phyloP scores from a whole-genome alignment of 1,140 invertebrate species.

The Ostrea edulis region DNA sequence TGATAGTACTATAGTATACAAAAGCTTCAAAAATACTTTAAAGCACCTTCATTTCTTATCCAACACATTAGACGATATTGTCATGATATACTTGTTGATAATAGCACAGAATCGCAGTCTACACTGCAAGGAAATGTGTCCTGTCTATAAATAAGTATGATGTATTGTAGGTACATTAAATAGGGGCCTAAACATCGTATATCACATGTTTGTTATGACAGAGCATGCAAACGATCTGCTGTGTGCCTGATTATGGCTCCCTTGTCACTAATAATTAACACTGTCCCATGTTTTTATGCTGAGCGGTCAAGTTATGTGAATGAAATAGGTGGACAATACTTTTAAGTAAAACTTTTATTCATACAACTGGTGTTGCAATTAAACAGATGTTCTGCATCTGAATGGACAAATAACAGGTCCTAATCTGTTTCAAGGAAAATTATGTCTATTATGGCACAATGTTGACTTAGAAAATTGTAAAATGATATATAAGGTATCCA shows the following conservation, averaged over 20 bases:
- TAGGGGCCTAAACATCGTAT: slow-evolving; percentile 2
- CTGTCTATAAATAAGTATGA: slow-evolving; percentile 36
- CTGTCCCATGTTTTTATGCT: slow-evolving; percentile 21
- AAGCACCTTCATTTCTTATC: background rate
- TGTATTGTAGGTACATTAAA: slow-evolving; percentile 1
- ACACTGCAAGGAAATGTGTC: background rate
- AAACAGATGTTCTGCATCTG: background rate
- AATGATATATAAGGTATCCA: too few species aligned
- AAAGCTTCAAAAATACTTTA: background rate
- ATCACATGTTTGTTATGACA: slow-evolving; percentile 31
- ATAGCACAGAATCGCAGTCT: background rate
- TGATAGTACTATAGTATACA: background rate
- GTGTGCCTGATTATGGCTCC: background rate
- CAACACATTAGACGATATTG: background rate
- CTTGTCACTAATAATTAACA: slow-evolving; percentile 18
- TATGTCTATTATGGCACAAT: background rate
- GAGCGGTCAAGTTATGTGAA: slow-evolving; percentile 14
- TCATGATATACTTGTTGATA: slow-evolving; percentile 21
- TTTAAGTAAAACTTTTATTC: background rate
- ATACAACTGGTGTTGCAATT: background rate
- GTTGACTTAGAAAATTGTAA: too few species aligned
- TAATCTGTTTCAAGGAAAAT: background rate
- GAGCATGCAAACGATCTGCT: background rate
- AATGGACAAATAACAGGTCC: background rate
- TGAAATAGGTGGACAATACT: background rate